Evolutionary conservation across 2,888 invertebrate species (phyloP), one percentile per base, ranked within the genome.

Genomic region (Charanyca ferruginea): DNA sequence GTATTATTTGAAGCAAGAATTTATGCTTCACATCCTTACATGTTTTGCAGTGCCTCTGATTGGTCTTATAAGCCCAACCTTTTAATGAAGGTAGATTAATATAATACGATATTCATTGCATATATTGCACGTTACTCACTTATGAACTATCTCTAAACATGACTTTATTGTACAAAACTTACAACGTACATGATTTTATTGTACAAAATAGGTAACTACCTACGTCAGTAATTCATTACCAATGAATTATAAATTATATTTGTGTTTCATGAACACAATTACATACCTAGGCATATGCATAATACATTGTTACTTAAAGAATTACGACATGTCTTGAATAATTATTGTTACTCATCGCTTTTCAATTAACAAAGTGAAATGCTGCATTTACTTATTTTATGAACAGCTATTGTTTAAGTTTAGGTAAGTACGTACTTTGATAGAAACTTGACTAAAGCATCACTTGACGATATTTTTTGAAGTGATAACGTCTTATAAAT

Each of bases 251-350:
- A 38, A 59, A 66, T n/a, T 60, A 66, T 48, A 41, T 49, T 22
- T 47, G 9, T 54, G 65, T 47, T 48, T 77, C 18, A 28, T 62
- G 69, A 47, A 52, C 44, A 66, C 44, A 72, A 25, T 44, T 55
- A 55, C 18, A 47, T 57, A 32, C 1, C 22, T 22, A 28, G 35
- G 20, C 20, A 22, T 41, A 41, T 54, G 55, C 49, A 55, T 73
- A 35, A 35, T 32, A 44, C 25, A 69, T 63, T 57, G 23, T 66
- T 71, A 74, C 79, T 67, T 71, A 75, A 57, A 45, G 52, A 23
- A 58, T 71, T 66, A 74, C 79, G 52, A 69, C 61, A 69, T 67
- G 61, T 55, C 53, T 72, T 63, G 66, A 74, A 74, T 78, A 67
- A 64, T 66, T 65, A 45, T 60, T 57, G 55, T 79, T 79, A 73